Conservation (phyloP, 1,140 invertebrate species). For the Drosophila obscura region DNA sequence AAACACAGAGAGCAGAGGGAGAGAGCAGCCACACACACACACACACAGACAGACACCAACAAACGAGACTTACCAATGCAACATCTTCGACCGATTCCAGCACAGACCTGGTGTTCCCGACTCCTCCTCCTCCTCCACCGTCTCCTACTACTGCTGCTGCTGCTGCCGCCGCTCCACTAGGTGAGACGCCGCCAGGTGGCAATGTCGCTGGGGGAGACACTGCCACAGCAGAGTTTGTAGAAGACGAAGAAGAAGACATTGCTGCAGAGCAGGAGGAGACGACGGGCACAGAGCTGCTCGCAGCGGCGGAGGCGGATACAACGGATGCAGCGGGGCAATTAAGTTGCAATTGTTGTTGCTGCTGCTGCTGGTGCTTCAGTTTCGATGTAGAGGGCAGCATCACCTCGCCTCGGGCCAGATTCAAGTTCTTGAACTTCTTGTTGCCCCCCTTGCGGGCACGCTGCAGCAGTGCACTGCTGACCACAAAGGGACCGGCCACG, state of each 20-base stretch:
- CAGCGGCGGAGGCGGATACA: slow-evolving; percentile 15
- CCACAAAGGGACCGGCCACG: slow-evolving; percentile 38
- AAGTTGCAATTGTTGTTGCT: slow-evolving; percentile 72
- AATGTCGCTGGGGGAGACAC: slow-evolving; percentile 16
- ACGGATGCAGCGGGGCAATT: slow-evolving; percentile 53
- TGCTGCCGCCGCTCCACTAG: slow-evolving; percentile 27
- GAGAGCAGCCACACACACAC: slow-evolving; percentile 35
- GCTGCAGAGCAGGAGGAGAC: too few species aligned
- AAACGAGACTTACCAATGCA: slow-evolving; percentile 71
- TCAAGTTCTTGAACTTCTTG: slow-evolving; percentile 83
- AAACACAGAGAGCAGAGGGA: slow-evolving; percentile 31
- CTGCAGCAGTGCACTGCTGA: slow-evolving; percentile 52
- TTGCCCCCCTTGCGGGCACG: slow-evolving; percentile 66
- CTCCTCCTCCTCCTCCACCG: slow-evolving; percentile 24
- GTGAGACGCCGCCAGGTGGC: slow-evolving; percentile 2
- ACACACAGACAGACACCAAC: slow-evolving; percentile 28
- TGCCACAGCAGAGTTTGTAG: too few species aligned
- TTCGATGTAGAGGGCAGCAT: slow-evolving; percentile 81
- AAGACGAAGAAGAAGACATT: too few species aligned
- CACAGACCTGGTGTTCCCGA: slow-evolving; percentile 39
- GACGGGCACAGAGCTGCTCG: neutral
- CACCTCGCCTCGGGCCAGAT: slow-evolving; percentile 76
- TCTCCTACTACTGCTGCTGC: slow-evolving; percentile 13
- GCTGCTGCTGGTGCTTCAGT: slow-evolving; percentile 70
- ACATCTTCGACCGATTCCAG: slow-evolving; percentile 54